Evolutionary conservation across 2,888 invertebrate species (phyloP).

Genomic region (Schizaphis graminum): DNA sequence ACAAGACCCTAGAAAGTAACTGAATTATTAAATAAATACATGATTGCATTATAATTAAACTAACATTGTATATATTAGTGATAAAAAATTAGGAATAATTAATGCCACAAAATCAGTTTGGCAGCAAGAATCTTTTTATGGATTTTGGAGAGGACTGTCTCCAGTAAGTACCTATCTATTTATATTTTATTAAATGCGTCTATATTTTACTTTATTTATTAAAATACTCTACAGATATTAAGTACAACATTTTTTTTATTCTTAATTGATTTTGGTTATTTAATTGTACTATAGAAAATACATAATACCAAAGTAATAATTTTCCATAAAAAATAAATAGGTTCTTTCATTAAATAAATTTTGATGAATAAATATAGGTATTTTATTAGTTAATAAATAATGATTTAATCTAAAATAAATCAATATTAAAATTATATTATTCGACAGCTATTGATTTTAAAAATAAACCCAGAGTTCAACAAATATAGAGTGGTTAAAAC

Average conservation of each 20-base stretch:
- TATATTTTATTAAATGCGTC: not conserved
- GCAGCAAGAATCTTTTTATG: constrained; percentile 82
- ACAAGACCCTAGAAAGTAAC: constrained; percentile 77
- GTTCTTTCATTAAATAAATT: not conserved
- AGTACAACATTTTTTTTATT: not conserved
- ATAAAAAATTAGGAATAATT: constrained; percentile 40
- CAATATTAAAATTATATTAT: too few species aligned
- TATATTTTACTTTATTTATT: not conserved
- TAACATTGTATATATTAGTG: constrained; percentile 39
- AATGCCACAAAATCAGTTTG: constrained; percentile 73
- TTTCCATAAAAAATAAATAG: not conserved
- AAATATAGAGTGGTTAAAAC: too few species aligned
- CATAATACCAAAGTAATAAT: not conserved
- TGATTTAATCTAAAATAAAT: too few species aligned
- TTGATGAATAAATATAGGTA: not conserved
- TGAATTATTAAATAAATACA: not conserved
- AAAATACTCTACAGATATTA: not conserved
- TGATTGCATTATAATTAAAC: constrained; percentile 65
- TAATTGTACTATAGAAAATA: not conserved
- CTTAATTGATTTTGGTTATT: not conserved
- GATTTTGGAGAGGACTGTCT: constrained; percentile 88
- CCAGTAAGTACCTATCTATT: constrained; percentile 72
- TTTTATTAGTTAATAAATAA: not conserved
- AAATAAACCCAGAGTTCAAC: too few species aligned
- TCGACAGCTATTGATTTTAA: too few species aligned